Percentiles rank a stretch among this genome's conserved stretches.
These are phyloP conservation scores for Vespertilio murinus DNA, from an alignment of 2,797 vertebrate species.

Conservation along the genomic window DNA sequence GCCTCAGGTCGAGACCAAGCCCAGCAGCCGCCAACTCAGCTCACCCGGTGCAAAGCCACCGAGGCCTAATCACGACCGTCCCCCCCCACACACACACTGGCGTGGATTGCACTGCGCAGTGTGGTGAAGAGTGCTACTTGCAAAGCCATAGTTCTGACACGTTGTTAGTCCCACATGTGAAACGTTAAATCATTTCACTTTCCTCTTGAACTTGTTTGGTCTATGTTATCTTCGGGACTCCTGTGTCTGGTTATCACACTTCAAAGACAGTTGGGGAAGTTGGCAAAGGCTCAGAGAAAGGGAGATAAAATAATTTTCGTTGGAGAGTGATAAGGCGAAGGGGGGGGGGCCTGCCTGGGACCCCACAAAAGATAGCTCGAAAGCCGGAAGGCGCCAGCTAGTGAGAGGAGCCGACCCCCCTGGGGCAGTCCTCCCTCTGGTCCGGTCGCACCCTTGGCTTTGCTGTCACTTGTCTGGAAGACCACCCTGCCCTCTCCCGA, in stretches of 20 bases:
- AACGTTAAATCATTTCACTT: neutral
- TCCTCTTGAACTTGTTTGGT: neutral
- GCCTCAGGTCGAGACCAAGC: neutral
- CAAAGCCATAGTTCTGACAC: neutral
- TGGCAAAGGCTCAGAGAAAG: neutral
- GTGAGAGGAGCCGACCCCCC: neutral
- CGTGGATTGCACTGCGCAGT: neutral
- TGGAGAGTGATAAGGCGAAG: neutral
- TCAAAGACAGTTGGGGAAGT: neutral
- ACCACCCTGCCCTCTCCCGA: neutral
- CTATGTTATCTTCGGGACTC: neutral
- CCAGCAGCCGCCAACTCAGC: neutral
- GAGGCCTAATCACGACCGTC: neutral
- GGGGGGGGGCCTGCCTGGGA: neutral
- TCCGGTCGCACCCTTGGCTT: neutral
- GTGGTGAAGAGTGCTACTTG: neutral
- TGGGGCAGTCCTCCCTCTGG: accelerated
- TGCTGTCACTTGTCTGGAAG: neutral
- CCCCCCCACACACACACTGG: neutral
- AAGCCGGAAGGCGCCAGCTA: neutral
- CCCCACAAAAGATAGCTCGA: neutral
- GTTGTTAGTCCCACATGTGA: neutral
- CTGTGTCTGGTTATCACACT: neutral
- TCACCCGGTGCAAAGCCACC: neutral
- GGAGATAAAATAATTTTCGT: neutral